phyloP scores from a whole-genome alignment of 1,140 invertebrate genomes.

The Polypedilum vanderplanki region DNA sequence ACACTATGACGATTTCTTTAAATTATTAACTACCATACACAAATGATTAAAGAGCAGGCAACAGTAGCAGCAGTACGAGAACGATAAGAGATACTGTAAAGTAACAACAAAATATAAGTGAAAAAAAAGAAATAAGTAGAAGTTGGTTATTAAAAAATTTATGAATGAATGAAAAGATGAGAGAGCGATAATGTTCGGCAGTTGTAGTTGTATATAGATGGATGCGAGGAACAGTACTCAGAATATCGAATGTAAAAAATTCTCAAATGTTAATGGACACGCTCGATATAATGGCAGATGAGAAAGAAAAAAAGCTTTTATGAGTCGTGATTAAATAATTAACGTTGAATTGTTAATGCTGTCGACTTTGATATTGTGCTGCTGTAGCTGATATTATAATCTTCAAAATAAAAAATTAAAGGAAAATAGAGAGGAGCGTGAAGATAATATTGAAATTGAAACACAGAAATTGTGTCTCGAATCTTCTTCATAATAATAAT shows the following conservation, averaged over 20 bases:
- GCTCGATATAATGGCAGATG: neutral
- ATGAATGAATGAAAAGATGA: neutral
- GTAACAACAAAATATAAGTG: neutral
- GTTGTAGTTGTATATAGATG: too few species aligned
- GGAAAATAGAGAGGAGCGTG: neutral
- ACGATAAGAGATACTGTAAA: conserved; percentile 9
- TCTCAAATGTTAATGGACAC: neutral
- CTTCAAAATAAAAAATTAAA: neutral
- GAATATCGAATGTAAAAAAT: neutral
- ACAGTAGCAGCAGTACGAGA: neutral
- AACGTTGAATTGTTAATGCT: too few species aligned
- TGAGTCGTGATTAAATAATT: neutral
- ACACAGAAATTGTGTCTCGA: neutral
- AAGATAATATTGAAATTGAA: neutral
- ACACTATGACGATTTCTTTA: conserved; percentile 12
- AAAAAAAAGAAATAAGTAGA: neutral
- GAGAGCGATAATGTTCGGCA: too few species aligned
- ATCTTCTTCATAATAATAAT: neutral
- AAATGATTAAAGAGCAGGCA: neutral
- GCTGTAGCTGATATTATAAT: neutral
- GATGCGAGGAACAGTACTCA: neutral
- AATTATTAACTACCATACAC: conserved; percentile 3
- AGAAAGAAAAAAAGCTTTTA: neutral
- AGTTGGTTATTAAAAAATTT: neutral
- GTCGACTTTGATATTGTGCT: neutral